Evolutionary conservation across 2,797 vertebrate genomes (phyloP).

Genomic region (Echiichthys vipera): DNA sequence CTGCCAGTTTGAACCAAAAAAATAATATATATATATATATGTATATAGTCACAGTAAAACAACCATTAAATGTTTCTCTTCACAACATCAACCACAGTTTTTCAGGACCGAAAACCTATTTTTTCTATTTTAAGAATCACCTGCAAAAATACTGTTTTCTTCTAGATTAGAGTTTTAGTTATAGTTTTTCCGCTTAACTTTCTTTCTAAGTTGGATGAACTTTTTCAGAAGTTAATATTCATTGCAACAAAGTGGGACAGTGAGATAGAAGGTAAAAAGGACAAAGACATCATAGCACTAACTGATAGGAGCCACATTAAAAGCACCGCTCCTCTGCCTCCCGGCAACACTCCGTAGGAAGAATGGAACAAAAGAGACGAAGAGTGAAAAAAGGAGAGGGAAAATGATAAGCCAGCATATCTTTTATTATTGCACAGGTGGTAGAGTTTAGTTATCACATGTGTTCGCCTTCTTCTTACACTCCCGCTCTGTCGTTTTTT

Average conservation of each 20-base stretch:
- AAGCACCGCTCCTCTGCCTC: slow-evolving; percentile 57
- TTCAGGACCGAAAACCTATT: neutral
- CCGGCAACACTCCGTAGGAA: slow-evolving; percentile 55
- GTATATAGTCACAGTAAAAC: neutral
- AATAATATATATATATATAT: too few species aligned
- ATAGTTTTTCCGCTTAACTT: slow-evolving; percentile 45
- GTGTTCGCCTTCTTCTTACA: slow-evolving; percentile 32
- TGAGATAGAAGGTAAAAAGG: slow-evolving; percentile 64
- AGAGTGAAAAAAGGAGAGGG: slow-evolving; percentile 45
- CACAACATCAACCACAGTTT: neutral
- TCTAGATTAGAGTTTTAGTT: slow-evolving; percentile 23
- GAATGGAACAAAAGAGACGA: slow-evolving; percentile 62
- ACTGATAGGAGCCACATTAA: slow-evolving; percentile 73
- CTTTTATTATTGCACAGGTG: slow-evolving; percentile 70
- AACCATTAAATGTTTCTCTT: neutral
- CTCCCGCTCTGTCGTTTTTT: slow-evolving; percentile 14
- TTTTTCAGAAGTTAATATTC: slow-evolving; percentile 69
- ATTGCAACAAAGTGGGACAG: slow-evolving; percentile 68
- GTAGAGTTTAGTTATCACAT: slow-evolving; percentile 64
- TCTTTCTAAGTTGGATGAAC: slow-evolving; percentile 60
- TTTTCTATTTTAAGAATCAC: slow-evolving; percentile 17
- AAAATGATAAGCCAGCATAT: slow-evolving; percentile 72
- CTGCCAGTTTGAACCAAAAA: too few species aligned
- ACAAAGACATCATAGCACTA: slow-evolving; percentile 72
- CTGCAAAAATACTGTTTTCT: slow-evolving; percentile 22